These are phyloP conservation scores for Grus americana DNA, from an alignment of 2,113 vertebrate genomes.

Conservation along the genomic window DNA sequence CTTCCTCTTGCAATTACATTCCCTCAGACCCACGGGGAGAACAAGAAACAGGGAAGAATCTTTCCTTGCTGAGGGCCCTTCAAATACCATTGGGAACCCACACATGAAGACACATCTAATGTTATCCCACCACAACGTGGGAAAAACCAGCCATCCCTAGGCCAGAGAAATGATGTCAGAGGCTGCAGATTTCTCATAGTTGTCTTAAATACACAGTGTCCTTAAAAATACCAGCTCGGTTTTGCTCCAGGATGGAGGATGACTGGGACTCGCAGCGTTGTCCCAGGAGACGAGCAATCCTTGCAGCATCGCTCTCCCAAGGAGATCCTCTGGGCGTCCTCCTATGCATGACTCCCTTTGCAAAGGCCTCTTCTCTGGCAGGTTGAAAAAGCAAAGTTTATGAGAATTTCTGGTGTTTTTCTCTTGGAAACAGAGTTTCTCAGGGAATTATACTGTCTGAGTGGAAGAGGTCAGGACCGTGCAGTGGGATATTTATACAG, in stretches of 20 bases:
- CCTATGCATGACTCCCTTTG: background rate
- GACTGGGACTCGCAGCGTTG: fast-evolving
- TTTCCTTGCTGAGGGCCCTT: background rate
- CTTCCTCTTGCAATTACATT: background rate
- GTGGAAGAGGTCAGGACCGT: background rate
- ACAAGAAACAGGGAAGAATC: background rate
- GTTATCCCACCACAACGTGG: background rate
- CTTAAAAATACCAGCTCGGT: background rate
- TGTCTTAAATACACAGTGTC: background rate
- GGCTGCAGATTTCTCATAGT: background rate
- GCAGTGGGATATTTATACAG: background rate
- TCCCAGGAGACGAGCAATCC: background rate
- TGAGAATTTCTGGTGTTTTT: background rate
- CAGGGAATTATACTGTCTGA: background rate
- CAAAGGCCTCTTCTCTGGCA: background rate
- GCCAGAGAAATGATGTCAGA: background rate
- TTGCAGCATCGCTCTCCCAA: background rate
- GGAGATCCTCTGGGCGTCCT: background rate
- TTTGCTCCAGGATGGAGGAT: background rate
- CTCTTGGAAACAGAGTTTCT: background rate
- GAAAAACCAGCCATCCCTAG: background rate
- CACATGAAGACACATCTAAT: background rate
- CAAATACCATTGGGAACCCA: background rate
- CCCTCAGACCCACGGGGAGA: background rate
- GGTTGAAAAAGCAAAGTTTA: background rate